Evolutionary conservation across 1,140 invertebrate genomes (phyloP), one percentile per base, ranked within the genome.

Genomic region (Papilio glaucus): DNA sequence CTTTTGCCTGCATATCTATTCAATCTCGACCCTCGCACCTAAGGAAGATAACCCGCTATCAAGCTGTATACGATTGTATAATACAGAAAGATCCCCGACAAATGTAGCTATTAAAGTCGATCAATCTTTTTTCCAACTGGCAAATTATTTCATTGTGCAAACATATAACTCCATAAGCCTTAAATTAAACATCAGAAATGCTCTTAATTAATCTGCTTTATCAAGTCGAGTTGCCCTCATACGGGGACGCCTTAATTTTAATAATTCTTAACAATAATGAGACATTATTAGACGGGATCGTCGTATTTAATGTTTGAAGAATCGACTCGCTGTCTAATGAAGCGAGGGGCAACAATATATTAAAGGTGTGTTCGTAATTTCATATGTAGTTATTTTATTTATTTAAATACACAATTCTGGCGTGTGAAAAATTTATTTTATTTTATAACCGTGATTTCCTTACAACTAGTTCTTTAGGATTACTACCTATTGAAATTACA

Each of bases 291-390:
- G 72, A 77, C 72, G 77, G 74, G 76, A 67, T 72, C 57, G 76
- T 83, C 88, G 80, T 87, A 87, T 86, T 85, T 87, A 86, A 88
- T 83, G 84, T 91, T 89, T 91, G 86, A 89, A 87, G 85, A 88
- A 90, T 91, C 78, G 87, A 80, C 82, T 83, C 15, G 21, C 57
- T 18, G 57, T 82, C 79, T 85, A 87, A 89, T 90, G 87, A 89
- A 83, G 80, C 80, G 79, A 79, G 78, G 81, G 83, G 80, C 70
- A 76, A 80, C 73, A 77, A 74, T 76, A 67, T 78, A 71, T 79
- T 79, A 79, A 68, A 37, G 2, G 61, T 69, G 63, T 73, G n/a
- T 73, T 13, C n/a, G 29, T 72, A 29, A 21, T n/a, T 62, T 33
- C 29, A 33, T 33, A 33, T 33, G 29, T 33, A 33, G 2, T 33